These are phyloP conservation scores for Hydropsyche betteni DNA, from an alignment of 2,888 invertebrate species.

Conservation along the genomic window DNA sequence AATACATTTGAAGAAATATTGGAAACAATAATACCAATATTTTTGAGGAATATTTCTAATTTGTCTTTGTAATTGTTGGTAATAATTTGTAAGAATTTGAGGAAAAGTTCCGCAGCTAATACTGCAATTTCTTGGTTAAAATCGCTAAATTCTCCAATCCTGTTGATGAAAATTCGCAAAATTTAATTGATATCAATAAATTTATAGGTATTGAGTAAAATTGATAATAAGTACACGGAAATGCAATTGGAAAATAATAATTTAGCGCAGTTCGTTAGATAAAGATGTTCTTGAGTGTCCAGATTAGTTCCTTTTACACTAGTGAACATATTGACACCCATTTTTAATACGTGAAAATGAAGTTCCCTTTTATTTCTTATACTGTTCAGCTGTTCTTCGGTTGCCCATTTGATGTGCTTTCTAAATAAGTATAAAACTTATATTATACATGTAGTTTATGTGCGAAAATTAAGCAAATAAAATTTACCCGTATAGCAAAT, in stretches of 20 bases:
- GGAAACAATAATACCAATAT: conserved; percentile 35
- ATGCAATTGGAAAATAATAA: conserved; percentile 40
- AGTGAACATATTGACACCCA: background rate
- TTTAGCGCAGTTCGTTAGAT: conserved; percentile 26
- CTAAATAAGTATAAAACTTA: conserved; percentile 36
- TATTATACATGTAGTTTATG: background rate
- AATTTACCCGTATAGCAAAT: conserved; percentile 44
- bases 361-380: conserved; percentile 38
- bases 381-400: conserved; percentile 39
- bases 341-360: conserved; percentile 34
- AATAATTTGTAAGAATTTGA: conserved; percentile 38
- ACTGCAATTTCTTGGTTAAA: conserved; percentile 47
- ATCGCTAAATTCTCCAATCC: conserved; percentile 46
- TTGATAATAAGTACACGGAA: conserved; percentile 31
- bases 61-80: conserved; percentile 34
- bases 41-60: conserved; percentile 40
- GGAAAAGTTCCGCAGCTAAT: conserved; percentile 45
- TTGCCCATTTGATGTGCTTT: conserved; percentile 38
- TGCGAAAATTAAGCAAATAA: background rate
- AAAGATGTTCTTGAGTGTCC: background rate
- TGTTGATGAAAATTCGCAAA: conserved; percentile 9
- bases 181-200: background rate
- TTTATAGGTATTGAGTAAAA: background rate
- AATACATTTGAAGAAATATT: background rate
- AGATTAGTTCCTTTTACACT: conserved; percentile 3